phyloP scores from a whole-genome alignment of 2,113 vertebrate genomes.

The Syngnathus floridae region DNA sequence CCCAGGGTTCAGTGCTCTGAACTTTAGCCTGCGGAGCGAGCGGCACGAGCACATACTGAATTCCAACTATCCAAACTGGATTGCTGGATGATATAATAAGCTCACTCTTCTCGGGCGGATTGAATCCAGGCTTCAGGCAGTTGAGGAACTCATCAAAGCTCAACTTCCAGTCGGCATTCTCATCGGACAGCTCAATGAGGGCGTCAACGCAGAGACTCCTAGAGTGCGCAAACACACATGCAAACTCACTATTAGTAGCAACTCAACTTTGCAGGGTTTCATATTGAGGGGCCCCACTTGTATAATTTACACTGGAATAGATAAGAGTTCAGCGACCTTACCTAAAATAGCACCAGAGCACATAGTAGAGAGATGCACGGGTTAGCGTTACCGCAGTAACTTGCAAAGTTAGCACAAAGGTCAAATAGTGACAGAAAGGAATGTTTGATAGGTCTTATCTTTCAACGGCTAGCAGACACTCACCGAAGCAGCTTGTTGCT shows the following conservation, averaged over 20 bases:
- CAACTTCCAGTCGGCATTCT: slow-evolving; percentile 98
- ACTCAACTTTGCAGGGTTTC: slow-evolving; percentile 5
- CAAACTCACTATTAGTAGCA: slow-evolving; percentile 13
- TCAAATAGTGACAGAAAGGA: not conserved
- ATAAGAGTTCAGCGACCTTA: slow-evolving; percentile 23
- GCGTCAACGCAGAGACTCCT: slow-evolving; percentile 96
- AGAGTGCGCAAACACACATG: slow-evolving; percentile 23
- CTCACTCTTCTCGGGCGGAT: slow-evolving; percentile 95
- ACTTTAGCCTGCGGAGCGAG: not conserved
- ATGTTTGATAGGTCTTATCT: not conserved
- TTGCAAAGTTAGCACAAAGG: not conserved
- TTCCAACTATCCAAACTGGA: not conserved
- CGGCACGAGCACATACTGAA: not conserved
- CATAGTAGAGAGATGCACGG: slow-evolving; percentile 10
- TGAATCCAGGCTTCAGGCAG: slow-evolving; percentile 92
- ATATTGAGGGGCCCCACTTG: slow-evolving; percentile 19
- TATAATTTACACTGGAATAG: slow-evolving; percentile 18
- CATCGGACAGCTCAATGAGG: slow-evolving; percentile 96
- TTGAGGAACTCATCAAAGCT: slow-evolving; percentile 96
- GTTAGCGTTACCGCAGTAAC: slow-evolving; percentile 1
- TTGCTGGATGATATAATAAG: not conserved
- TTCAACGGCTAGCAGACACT: slow-evolving; percentile 1
- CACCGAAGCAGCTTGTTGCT: slow-evolving; percentile 93
- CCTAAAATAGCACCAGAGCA: slow-evolving; percentile 38
- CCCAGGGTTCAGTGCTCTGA: slow-evolving; percentile 15